phyloP scores from a whole-genome alignment of 2,113 vertebrate species.

The Centropus unirufus region DNA sequence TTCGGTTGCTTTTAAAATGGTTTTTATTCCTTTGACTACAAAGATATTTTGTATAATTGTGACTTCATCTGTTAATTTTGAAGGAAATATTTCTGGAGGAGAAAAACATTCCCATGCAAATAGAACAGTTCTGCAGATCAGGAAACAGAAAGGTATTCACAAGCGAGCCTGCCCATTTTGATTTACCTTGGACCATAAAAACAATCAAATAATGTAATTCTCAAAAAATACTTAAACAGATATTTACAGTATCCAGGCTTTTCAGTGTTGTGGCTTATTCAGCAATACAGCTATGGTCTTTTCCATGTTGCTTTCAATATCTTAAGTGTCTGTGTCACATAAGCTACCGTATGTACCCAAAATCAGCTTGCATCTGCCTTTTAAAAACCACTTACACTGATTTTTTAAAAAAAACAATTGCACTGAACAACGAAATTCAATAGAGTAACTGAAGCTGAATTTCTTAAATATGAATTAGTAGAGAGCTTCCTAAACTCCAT shows the following conservation, averaged over 20 bases:
- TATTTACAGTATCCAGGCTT: not conserved
- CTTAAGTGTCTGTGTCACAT: not conserved
- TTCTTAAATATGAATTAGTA: not conserved
- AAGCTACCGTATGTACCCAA: not conserved
- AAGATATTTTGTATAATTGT: conserved; percentile 2
- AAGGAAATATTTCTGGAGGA: not conserved
- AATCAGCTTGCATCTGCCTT: not conserved
- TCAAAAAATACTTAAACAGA: not conserved
- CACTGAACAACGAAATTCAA: not conserved
- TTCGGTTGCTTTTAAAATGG: not conserved
- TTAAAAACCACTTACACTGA: not conserved
- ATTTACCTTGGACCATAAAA: not conserved
- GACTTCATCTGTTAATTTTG: conserved; percentile 4
- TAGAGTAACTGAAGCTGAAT: not conserved
- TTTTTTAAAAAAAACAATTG: not conserved
- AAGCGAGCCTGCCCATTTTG: not conserved
- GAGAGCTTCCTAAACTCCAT: not conserved
- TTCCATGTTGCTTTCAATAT: not conserved
- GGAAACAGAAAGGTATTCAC: not conserved
- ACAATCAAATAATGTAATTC: not conserved
- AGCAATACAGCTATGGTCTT: not conserved
- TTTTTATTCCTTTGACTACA: conserved; percentile 20
- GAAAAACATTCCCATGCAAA: not conserved
- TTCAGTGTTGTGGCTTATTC: not conserved
- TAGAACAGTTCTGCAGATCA: not conserved